Percentiles rank a stretch among this genome's conserved stretches.
These are phyloP conservation scores for Chrysina gloriosa DNA, from an alignment of 2,888 invertebrate species.

Conservation along the genomic window DNA sequence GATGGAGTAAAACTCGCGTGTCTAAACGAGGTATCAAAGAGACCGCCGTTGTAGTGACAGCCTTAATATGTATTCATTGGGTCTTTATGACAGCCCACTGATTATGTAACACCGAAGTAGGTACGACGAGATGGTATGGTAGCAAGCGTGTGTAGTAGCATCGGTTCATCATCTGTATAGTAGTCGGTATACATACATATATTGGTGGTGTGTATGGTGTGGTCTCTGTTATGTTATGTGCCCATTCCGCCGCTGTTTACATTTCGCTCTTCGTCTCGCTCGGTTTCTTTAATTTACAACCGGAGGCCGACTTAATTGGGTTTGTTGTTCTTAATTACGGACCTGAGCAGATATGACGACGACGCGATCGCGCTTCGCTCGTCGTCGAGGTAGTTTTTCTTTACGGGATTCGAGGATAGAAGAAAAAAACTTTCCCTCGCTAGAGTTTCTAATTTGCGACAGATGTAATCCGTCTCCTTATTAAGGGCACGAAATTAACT, in stretches of 20 bases:
- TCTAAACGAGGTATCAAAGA: slow-evolving; percentile 53
- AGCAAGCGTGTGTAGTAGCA: no score
- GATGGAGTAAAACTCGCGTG: slow-evolving; percentile 52
- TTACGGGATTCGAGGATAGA: neutral
- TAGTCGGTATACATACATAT: slow-evolving; percentile 7
- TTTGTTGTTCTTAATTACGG: slow-evolving; percentile 50
- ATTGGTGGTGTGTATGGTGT: neutral
- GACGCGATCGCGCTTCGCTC: neutral
- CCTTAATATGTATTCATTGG: slow-evolving; percentile 56
- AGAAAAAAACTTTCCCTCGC: no score
- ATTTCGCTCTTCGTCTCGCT: slow-evolving; percentile 45
- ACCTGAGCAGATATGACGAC: slow-evolving; percentile 34
- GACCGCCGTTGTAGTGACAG: slow-evolving; percentile 54
- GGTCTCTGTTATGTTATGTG: slow-evolving; percentile 47
- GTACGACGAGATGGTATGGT: slow-evolving; percentile 18
- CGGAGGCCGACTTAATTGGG: slow-evolving; percentile 50
- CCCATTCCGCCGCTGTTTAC: slow-evolving; percentile 50
- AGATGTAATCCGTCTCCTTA: no score
- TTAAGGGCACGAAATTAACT: no score
- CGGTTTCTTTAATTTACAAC: slow-evolving; percentile 50
- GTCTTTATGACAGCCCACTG: slow-evolving; percentile 58
- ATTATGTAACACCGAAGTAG: slow-evolving; percentile 41
- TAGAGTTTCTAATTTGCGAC: no score
- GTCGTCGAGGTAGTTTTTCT: neutral
- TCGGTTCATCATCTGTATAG: no score